These are phyloP conservation scores for Hypselothyrea guttata DNA, from an alignment of 2,888 invertebrate genomes.

Conservation along the genomic window DNA sequence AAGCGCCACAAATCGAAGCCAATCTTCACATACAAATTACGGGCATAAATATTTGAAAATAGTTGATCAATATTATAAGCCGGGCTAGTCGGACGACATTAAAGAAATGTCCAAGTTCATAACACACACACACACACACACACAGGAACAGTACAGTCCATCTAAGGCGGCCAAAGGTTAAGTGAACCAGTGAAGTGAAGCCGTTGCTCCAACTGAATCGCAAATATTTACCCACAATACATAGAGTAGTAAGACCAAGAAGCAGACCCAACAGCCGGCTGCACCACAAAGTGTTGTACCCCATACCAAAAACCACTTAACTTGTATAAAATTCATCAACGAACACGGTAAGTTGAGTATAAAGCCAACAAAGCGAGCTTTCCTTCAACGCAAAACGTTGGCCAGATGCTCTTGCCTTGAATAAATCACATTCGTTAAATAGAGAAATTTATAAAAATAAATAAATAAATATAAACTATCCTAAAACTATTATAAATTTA, in stretches of 20 bases:
- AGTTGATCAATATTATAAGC: conserved; percentile 22
- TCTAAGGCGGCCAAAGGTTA: conserved; percentile 27
- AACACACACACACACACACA: too few species aligned
- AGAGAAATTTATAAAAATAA: too few species aligned
- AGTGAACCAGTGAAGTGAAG: conserved; percentile 26
- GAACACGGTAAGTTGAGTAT: conserved; percentile 20
- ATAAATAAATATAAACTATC: too few species aligned
- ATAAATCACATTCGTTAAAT: too few species aligned
- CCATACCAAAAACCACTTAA: conserved; percentile 38
- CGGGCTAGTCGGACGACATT: conserved; percentile 2
- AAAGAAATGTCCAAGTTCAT: neutral
- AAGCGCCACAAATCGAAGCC: conserved; percentile 49
- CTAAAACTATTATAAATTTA: too few species aligned
- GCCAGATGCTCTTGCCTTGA: too few species aligned
- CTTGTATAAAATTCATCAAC: conserved; percentile 49
- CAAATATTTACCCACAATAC: conserved; percentile 28
- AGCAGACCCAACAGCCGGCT: neutral
- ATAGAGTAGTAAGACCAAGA: neutral
- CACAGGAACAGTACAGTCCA: too few species aligned
- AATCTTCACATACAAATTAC: conserved; percentile 57
- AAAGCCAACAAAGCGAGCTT: conserved; percentile 10
- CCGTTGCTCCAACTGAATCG: conserved; percentile 14
- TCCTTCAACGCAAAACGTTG: too few species aligned
- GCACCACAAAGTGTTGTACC: conserved; percentile 15
- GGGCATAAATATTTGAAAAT: conserved; percentile 57